phyloP scores from a whole-genome alignment of 1,140 invertebrate species.

The Zophobas morio region DNA sequence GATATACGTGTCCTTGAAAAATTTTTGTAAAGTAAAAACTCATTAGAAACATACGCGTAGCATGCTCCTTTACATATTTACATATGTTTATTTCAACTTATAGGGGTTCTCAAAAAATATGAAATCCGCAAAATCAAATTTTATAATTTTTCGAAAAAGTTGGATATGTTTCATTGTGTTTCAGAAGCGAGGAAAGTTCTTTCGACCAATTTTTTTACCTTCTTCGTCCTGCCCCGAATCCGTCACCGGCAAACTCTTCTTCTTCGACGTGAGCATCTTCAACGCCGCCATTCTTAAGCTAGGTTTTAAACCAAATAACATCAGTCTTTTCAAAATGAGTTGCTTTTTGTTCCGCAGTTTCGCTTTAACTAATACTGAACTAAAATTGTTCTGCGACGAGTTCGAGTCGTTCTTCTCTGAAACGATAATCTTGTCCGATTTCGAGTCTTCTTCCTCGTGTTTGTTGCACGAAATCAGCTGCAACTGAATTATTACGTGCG shows the following conservation, averaged over 20 bases:
- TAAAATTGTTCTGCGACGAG: conserved; percentile 56
- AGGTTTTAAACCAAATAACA: conserved; percentile 65
- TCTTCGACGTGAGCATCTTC: conserved; percentile 63
- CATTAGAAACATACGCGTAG: no score
- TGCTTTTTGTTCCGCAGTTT: conserved; percentile 64
- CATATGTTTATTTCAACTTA: no score
- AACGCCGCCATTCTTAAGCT: conserved; percentile 63
- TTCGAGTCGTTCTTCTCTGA: conserved; percentile 60
- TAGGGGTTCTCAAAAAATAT: no score
- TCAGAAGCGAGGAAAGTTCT: no score
- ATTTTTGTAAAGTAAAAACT: no score
- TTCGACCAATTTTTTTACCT: conserved; percentile 46
- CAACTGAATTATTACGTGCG: conserved; percentile 33
- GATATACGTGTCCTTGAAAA: no score
- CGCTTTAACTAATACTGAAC: conserved; percentile 61
- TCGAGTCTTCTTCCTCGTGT: conserved; percentile 57
- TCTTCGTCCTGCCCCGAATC: conserved; percentile 61
- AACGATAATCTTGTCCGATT: conserved; percentile 59
- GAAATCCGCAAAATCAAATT: no score
- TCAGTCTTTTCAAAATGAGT: conserved; percentile 63
- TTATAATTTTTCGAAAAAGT: background rate
- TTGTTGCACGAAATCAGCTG: conserved; percentile 57
- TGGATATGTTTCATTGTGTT: no score
- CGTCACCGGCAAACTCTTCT: conserved; percentile 56
- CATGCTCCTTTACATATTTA: no score